Percentiles rank a stretch among this genome's conserved stretches.
Conservation (phyloP, 2,113 vertebrate species). For the Pardalotus punctatus region DNA sequence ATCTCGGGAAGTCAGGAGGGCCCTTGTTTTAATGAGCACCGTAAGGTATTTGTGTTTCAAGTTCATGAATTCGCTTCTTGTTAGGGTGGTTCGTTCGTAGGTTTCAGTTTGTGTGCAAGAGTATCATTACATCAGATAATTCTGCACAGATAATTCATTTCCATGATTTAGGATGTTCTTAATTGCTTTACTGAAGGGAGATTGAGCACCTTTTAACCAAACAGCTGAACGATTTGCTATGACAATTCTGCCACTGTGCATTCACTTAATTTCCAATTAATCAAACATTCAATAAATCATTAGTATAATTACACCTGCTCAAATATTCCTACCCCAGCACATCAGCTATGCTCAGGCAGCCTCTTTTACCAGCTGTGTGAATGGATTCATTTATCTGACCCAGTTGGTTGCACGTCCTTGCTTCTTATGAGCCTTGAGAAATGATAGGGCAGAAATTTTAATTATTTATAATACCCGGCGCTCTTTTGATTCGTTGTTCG, state of each 20-base stretch:
- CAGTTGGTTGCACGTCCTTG: conserved; percentile 60
- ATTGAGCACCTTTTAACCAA: conserved; percentile 75
- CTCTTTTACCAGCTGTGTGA: conserved; percentile 32
- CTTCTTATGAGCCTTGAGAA: conserved; percentile 67
- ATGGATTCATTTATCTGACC: conserved; percentile 73
- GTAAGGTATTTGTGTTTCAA: background rate
- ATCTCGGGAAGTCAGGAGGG: background rate
- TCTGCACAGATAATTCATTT: conserved; percentile 25
- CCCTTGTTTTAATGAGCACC: background rate
- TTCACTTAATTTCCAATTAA: conserved; percentile 83
- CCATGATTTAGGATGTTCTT: conserved; percentile 71
- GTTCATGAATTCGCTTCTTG: background rate
- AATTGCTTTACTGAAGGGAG: conserved; percentile 75
- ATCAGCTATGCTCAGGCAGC: conserved; percentile 65
- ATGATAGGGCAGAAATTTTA: conserved; percentile 68
- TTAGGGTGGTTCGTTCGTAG: background rate
- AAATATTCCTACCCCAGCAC: conserved; percentile 55
- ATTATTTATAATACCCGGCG: conserved; percentile 72
- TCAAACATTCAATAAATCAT: conserved; percentile 84
- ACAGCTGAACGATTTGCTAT: conserved; percentile 76
- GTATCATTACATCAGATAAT: background rate
- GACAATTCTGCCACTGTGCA: conserved; percentile 77
- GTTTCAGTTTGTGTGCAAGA: background rate
- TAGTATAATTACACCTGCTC: conserved; percentile 79
- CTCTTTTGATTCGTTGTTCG: conserved; percentile 46